A percentile compares a stretch with the other conserved stretches of the same genome.
Conservation (phyloP, 2,888 invertebrate species). For the Clunio marinus region DNA sequence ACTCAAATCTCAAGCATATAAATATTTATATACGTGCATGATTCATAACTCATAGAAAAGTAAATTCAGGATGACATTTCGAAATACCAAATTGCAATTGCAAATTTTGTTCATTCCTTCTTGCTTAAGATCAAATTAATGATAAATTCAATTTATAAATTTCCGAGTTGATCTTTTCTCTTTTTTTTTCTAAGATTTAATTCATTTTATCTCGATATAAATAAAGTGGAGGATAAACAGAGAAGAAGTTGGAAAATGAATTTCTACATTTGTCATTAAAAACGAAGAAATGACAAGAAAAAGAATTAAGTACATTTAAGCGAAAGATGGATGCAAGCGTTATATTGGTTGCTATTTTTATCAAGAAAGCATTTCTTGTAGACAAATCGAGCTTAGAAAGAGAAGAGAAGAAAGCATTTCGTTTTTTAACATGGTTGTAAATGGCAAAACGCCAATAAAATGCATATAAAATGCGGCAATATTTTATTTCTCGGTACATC, state of each 20-base stretch:
- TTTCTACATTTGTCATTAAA: constrained; percentile 29
- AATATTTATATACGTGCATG: constrained; percentile 14
- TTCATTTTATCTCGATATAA: background rate
- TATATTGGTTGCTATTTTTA: constrained; percentile 17
- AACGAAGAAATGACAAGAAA: background rate
- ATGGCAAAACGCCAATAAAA: constrained; percentile 41
- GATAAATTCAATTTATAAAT: too few species aligned
- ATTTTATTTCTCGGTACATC: constrained; percentile 33
- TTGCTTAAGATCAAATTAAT: too few species aligned
- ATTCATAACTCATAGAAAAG: constrained; percentile 2
- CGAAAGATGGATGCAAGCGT: too few species aligned
- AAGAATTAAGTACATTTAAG: too few species aligned
- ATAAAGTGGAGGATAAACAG: too few species aligned
- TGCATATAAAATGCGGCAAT: constrained; percentile 39
- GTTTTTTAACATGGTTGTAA: constrained; percentile 32
- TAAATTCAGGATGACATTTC: too few species aligned
- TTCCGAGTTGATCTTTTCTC: too few species aligned
- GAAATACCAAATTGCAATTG: too few species aligned
- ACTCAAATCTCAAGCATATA: constrained; percentile 17
- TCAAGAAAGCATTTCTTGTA: constrained; percentile 1
- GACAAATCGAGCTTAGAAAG: background rate
- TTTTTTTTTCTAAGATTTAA: background rate
- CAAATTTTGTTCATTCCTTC: too few species aligned
- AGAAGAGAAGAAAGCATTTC: background rate
- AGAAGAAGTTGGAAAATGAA: too few species aligned